Conservation (phyloP, 2,113 vertebrate genomes). For the Ranitomeya imitator region DNA sequence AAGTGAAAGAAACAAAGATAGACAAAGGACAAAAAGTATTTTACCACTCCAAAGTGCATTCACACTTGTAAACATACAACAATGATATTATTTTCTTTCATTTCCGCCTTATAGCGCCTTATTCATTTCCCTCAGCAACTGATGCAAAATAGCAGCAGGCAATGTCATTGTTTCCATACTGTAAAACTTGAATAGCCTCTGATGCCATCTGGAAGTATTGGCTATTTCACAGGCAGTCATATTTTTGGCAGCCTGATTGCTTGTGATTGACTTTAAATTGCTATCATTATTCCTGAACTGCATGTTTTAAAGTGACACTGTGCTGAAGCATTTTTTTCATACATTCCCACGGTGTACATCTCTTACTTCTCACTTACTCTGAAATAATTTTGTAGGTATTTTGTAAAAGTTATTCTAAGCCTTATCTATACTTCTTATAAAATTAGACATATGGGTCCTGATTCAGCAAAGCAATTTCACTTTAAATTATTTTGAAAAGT, state of each 20-base stretch:
- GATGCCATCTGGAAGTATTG: constrained; percentile 40
- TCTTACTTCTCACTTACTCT: background rate
- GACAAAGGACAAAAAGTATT: background rate
- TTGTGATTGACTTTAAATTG: constrained; percentile 31
- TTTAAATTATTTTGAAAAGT: too few species aligned
- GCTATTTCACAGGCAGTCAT: constrained; percentile 35
- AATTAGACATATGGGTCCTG: too few species aligned
- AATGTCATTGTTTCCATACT: constrained; percentile 27
- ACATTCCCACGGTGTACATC: background rate
- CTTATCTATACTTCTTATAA: background rate
- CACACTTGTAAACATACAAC: constrained; percentile 20
- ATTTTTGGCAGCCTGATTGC: constrained; percentile 27
- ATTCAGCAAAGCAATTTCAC: too few species aligned
- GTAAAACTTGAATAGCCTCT: constrained; percentile 25
- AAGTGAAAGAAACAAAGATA: background rate
- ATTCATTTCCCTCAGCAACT: background rate
- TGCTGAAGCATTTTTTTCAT: background rate
- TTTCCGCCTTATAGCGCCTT: constrained; percentile 7
- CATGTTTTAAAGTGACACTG: constrained; percentile 5
- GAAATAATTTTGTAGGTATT: background rate
- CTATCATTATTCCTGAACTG: background rate
- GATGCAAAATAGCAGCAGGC: constrained; percentile 31
- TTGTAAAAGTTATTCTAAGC: background rate
- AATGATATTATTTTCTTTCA: constrained; percentile 13
- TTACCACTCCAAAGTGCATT: background rate